Evolutionary conservation across 2,888 invertebrate genomes (phyloP).

Genomic region (Pheosia gnoma): DNA sequence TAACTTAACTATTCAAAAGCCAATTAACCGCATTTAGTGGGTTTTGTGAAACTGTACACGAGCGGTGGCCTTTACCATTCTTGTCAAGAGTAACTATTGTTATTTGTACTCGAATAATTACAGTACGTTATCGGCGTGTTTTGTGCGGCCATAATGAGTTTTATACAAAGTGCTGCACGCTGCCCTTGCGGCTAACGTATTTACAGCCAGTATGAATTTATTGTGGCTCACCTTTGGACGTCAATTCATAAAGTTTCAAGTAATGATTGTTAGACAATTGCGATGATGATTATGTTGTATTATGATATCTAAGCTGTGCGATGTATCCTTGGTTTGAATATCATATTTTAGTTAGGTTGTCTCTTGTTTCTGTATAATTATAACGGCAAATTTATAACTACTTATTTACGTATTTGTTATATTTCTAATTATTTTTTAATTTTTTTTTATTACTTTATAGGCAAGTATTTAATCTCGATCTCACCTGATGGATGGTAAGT

Average conservation of each 20-base stretch:
- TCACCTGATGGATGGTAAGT: too few species aligned
- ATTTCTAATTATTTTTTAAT: too few species aligned
- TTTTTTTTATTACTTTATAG: too few species aligned
- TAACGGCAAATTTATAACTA: too few species aligned
- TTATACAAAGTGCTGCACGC: not conserved
- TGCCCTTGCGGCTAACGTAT: conserved; percentile 28
- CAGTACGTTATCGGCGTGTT: conserved; percentile 10
- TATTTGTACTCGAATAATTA: conserved; percentile 30
- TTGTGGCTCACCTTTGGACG: conserved; percentile 35
- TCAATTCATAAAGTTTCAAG: conserved; percentile 12
- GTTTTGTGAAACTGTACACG: conserved; percentile 10
- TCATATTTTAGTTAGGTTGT: too few species aligned
- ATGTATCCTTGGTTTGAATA: too few species aligned
- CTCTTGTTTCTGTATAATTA: too few species aligned
- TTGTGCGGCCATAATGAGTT: conserved; percentile 12
- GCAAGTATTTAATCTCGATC: too few species aligned
- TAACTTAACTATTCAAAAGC: not conserved
- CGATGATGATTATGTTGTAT: not conserved
- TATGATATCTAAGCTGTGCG: too few species aligned
- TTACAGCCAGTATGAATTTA: conserved; percentile 23
- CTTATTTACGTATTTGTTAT: too few species aligned
- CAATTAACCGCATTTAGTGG: conserved; percentile 12
- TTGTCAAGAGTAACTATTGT: conserved; percentile 17
- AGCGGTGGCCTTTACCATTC: conserved; percentile 11
- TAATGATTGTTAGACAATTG: not conserved